Percentiles rank a stretch among this genome's conserved stretches.
phyloP scores from a whole-genome alignment of 2,888 invertebrate species.

The Tortricodes alternella region DNA sequence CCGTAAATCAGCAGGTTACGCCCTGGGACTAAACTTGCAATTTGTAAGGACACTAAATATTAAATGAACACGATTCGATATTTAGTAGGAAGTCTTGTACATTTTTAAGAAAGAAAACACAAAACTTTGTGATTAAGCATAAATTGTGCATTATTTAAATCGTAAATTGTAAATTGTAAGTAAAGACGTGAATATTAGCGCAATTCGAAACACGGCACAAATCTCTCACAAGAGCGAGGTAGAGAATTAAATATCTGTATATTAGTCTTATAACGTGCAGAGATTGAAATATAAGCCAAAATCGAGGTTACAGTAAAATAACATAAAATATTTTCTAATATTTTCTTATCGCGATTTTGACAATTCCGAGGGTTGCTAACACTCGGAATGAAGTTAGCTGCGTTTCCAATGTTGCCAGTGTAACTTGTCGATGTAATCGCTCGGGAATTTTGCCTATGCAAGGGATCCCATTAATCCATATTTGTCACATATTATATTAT shows the following conservation, averaged over 20 bases:
- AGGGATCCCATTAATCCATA: background rate
- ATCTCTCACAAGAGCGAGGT: constrained; percentile 42
- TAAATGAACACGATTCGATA: constrained; percentile 62
- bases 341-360: constrained; percentile 57
- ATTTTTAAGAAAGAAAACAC: constrained; percentile 50
- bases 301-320: constrained; percentile 46
- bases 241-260: constrained; percentile 46
- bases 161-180: constrained; percentile 55
- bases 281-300: constrained; percentile 55
- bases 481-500: no score
- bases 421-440: background rate
- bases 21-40: constrained; percentile 63
- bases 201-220: constrained; percentile 50
- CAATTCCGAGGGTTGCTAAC: constrained; percentile 63
- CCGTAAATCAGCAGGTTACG: constrained; percentile 68
- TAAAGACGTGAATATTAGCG: constrained; percentile 46
- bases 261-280: constrained; percentile 49
- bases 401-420: constrained; percentile 26
- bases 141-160: constrained; percentile 68
- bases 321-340: constrained; percentile 41
- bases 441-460: background rate
- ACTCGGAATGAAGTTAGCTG: constrained; percentile 51
- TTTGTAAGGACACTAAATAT: constrained; percentile 53
- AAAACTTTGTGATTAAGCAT: constrained; percentile 49
- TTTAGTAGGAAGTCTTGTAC: constrained; percentile 50